Evolutionary conservation across 2,797 vertebrate species (phyloP).

Genomic region (Strix occidentalis): DNA sequence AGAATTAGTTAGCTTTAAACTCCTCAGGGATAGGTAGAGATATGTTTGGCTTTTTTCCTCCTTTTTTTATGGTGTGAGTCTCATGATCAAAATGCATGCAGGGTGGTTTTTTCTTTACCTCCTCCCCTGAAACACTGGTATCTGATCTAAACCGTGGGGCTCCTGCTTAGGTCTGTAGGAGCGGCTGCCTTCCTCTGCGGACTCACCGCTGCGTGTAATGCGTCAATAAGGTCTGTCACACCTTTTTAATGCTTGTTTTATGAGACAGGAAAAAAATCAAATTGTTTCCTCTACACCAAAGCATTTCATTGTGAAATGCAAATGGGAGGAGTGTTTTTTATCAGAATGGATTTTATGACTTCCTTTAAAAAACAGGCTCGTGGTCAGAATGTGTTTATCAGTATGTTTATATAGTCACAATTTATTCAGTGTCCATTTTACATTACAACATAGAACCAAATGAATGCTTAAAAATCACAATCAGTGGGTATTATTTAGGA

Average conservation of each 20-base stretch:
- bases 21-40: not conserved
- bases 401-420: not conserved
- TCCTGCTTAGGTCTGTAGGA: slow-evolving; percentile 10
- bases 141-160: not conserved
- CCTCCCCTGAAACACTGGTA: not conserved
- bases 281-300: slow-evolving; percentile 74
- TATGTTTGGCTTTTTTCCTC: not conserved
- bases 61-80: not conserved
- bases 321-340: slow-evolving; percentile 60
- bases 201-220: not conserved
- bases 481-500: not conserved
- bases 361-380: slow-evolving; percentile 61
- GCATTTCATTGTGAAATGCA: not conserved
- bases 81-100: not conserved
- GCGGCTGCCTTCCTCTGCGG: not conserved
- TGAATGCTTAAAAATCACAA: not conserved
- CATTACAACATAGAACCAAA: not conserved
- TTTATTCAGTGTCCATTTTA: not conserved
- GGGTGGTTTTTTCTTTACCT: not conserved
- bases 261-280: slow-evolving; percentile 68
- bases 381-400: slow-evolving; percentile 3
- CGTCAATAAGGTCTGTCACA: slow-evolving; percentile 34
- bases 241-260: slow-evolving; percentile 54
- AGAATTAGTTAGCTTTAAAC: not conserved
- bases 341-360: slow-evolving; percentile 71